phyloP scores from a whole-genome alignment of 30 jellyfish, hydroid and myxozoan species.

The Aurelia coerulea region DNA sequence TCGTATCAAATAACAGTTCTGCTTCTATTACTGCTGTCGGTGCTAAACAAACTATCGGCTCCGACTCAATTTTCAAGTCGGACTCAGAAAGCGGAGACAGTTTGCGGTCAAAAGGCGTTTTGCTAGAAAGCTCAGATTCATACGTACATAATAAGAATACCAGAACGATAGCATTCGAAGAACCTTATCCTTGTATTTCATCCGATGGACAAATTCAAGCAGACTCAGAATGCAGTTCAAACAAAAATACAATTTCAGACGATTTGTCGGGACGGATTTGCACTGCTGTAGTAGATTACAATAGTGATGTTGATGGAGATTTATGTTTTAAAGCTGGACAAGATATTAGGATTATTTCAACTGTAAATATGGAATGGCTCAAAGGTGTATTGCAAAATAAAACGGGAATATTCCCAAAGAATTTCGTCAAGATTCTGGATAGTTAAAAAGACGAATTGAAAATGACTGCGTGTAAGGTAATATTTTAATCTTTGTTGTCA shows the following conservation, averaged over 20 bases:
- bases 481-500: too few relatives aligned
- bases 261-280: constrained; percentile 24
- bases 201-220: background rate
- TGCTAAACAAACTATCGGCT: background rate
- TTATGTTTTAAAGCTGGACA: constrained; percentile 41
- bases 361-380: constrained; percentile 43
- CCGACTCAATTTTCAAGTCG: background rate
- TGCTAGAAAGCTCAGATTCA: background rate
- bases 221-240: background rate
- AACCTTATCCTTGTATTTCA: background rate
- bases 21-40: background rate
- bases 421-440: constrained; percentile 32
- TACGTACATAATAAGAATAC: background rate
- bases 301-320: constrained; percentile 27
- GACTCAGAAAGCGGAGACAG: background rate
- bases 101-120: background rate
- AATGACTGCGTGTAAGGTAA: too few relatives aligned
- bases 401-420: constrained; percentile 49
- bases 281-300: constrained; percentile 32
- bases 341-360: constrained; percentile 23
- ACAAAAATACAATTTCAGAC: background rate
- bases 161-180: background rate
- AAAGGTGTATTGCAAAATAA: constrained; percentile 11
- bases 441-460: too few relatives aligned
- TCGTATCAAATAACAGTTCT: background rate